These are phyloP conservation scores for Sterna hirundo DNA, from an alignment of 2,113 vertebrate species.

Conservation along the genomic window DNA sequence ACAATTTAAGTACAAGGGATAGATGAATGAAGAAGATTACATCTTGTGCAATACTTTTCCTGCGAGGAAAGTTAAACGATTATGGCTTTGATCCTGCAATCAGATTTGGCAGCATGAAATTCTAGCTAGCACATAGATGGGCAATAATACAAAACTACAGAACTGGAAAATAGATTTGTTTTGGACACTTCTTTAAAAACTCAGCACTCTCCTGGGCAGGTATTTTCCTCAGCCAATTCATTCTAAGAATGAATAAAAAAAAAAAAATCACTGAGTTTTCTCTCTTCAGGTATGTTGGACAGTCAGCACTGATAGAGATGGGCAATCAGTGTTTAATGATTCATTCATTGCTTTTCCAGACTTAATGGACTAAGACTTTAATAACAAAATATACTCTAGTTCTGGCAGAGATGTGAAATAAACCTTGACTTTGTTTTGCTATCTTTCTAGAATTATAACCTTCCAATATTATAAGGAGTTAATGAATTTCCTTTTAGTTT, in stretches of 20 bases:
- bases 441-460: neutral
- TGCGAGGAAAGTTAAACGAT: neutral
- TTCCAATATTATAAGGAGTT: neutral
- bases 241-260: neutral
- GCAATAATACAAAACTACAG: neutral
- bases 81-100: neutral
- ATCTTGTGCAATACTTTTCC: neutral
- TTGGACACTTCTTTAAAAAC: neutral
- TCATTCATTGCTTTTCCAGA: neutral
- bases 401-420: neutral
- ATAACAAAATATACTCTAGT: neutral
- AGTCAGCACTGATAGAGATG: neutral
- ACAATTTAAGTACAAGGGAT: neutral
- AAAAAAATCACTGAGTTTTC: neutral
- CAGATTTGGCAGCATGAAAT: slow-evolving; percentile 3
- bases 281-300: neutral
- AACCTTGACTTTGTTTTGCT: neutral
- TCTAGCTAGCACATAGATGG: neutral
- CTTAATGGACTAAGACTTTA: neutral
- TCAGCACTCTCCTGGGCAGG: neutral
- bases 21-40: neutral
- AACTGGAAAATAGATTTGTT: neutral
- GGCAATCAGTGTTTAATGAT: neutral
- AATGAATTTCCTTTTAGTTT: neutral
- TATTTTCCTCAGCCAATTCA: neutral